Evolutionary conservation across 64 coral and sea anemone genomes (phyloP).

Genomic region (Montipora capricornis): DNA sequence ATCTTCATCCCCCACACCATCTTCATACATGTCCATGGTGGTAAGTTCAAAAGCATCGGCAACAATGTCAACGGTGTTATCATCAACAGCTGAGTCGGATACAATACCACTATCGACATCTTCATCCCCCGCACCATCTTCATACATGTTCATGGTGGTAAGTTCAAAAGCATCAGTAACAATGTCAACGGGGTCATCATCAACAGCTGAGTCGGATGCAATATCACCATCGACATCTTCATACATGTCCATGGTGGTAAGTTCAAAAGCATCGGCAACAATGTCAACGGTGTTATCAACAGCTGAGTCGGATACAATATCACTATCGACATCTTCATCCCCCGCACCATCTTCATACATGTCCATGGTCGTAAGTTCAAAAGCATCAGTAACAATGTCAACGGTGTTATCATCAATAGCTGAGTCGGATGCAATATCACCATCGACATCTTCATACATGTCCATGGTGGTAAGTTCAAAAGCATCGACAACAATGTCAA

Average conservation of each 20-base stretch:
- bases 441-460: neutral
- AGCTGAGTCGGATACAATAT: no score
- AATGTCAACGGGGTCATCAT: neutral
- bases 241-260: neutral
- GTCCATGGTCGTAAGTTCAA: no score
- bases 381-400: neutral
- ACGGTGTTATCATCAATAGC: neutral
- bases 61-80: neutral
- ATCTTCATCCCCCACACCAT: neutral
- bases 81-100: no score
- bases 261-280: neutral
- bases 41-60: neutral
- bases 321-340: no score
- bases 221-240: neutral
- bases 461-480: neutral
- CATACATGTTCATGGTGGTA: neutral
- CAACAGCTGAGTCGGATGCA: neutral
- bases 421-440: neutral
- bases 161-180: no score
- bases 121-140: neutral
- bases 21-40: neutral
- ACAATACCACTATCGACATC: no score
- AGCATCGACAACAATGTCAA: neutral
- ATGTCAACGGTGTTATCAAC: neutral
- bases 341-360: neutral